Evolutionary conservation across 1,140 invertebrate genomes (phyloP), one percentile per base, ranked within the genome.

Genomic region (Adoxophyes honmai): DNA sequence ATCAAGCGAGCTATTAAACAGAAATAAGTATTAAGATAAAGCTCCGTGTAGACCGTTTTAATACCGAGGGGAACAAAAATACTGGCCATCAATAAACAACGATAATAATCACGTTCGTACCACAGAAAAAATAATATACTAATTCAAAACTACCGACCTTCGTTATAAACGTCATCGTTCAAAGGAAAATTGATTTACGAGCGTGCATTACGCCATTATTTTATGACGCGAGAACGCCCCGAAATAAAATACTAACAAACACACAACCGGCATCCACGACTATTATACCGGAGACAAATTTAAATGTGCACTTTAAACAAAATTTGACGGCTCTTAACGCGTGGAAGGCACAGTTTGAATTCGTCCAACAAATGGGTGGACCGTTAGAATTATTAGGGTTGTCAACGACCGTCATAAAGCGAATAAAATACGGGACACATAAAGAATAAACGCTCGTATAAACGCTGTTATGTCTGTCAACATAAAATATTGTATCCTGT

Each of bases 191-290:
- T 87, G 84, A 87, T 87, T 86, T 86, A 87, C 73, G 70, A 71
- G 76, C 62, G 76, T 78, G 78, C 81, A 86, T 87, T 87, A 87
- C 78, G 75, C 79, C 75, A 86, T 87, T 87, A 87, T 82, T 87
- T 85, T 83, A 84, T 87, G 80, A 82, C 75, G 79, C 79, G 79
- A 83, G 78, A 87, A 82, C 78, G 79, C 73, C 82, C 79, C 75
- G 73, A 84, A 86, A 87, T 87, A 87, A 87, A 87, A 87, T 85
- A 82, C 84, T 84, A 87, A 85, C 84, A 85, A 85, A 87, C 84
- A 85, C 75, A 78, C 80, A 85, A 77, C 80, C 74, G 81, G 78
- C 79, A 81, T 87, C 76, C 83, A 82, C 78, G 84, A 80, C 81
- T 85, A 87, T 87, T 86, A 87, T 80, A 74, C 66, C 62, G 48